Conservation (phyloP, 1,140 invertebrate species). For the Telenomus remus region DNA sequence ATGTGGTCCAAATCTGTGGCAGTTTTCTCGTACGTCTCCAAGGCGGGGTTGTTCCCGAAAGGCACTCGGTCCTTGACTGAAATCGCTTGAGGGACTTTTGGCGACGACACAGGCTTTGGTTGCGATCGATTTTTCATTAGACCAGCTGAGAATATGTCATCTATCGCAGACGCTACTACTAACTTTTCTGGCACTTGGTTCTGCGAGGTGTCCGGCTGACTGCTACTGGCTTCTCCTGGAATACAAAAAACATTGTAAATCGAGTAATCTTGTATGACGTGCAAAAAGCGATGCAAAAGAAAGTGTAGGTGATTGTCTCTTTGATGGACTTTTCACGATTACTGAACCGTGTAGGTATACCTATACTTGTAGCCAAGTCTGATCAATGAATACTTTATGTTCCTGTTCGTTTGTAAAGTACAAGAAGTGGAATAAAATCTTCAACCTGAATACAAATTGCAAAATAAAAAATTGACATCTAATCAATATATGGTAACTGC, state of each 20-base stretch:
- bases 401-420: no score
- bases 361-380: no score
- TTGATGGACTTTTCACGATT: no score
- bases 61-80: background rate
- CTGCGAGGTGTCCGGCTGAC: conserved; percentile 3
- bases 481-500: no score
- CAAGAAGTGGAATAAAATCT: no score
- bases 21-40: conserved; percentile 45
- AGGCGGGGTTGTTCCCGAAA: conserved; percentile 14
- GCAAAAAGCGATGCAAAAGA: no score
- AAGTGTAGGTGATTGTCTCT: no score
- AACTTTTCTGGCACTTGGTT: conserved; percentile 32
- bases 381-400: no score
- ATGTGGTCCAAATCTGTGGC: conserved; percentile 63
- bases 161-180: conserved; percentile 57
- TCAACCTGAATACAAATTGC: no score
- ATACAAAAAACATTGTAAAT: background rate
- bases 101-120: conserved; percentile 16
- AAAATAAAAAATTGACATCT: no score
- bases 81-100: background rate
- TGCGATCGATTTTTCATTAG: conserved; percentile 51
- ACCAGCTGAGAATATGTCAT: conserved; percentile 62
- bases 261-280: no score
- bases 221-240: conserved; percentile 37
- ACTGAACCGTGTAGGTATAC: no score